These are phyloP conservation scores for Hemicentrotus pulcherrimus DNA, from an alignment of 35 echinoderm and acorn worm genomes.

Conservation along the genomic window DNA sequence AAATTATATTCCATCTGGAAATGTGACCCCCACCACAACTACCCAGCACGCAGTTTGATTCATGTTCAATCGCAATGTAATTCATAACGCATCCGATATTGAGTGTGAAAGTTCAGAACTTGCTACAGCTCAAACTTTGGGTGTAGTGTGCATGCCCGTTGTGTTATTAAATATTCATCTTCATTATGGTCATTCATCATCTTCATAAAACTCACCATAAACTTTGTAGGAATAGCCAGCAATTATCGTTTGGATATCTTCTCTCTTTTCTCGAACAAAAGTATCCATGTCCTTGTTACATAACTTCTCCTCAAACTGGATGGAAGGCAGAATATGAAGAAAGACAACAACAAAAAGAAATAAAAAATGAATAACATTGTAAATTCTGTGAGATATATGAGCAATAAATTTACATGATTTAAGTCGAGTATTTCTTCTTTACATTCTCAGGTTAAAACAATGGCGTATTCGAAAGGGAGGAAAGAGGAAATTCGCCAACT, in stretches of 20 bases:
- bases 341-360: not conserved
- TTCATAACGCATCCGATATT: too few relatives aligned
- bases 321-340: not conserved
- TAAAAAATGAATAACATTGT: too few relatives aligned
- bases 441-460: too few relatives aligned
- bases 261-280: slow-evolving; percentile 28
- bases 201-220: not conserved
- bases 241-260: not conserved
- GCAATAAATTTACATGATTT: too few relatives aligned
- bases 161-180: too few relatives aligned
- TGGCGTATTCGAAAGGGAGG: too few relatives aligned
- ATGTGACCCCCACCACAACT: not conserved
- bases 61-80: not conserved
- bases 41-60: not conserved
- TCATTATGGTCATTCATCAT: too few relatives aligned
- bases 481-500: too few relatives aligned
- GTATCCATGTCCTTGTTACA: slow-evolving; percentile 31
- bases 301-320: not conserved
- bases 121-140: too few relatives aligned
- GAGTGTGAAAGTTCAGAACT: too few relatives aligned
- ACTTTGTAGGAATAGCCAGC: slow-evolving; percentile 42
- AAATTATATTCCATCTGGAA: not conserved
- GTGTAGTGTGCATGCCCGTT: too few relatives aligned
- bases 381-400: not conserved
- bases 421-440: too few relatives aligned